These are phyloP conservation scores for Morpho achilles DNA, from an alignment of 2,888 invertebrate genomes.

Conservation along the genomic window DNA sequence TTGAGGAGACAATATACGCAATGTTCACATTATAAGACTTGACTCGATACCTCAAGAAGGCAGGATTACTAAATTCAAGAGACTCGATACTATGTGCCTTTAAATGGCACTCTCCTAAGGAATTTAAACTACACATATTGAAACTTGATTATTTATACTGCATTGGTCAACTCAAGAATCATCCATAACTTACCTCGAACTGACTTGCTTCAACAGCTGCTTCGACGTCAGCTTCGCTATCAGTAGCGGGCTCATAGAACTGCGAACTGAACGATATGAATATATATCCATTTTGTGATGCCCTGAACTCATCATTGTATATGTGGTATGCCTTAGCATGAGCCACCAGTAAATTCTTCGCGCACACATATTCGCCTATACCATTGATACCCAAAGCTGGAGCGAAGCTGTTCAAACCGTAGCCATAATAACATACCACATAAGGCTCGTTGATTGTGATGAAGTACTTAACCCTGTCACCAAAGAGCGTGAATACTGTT, in stretches of 20 bases:
- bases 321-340: slow-evolving; percentile 73
- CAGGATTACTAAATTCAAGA: too few species aligned
- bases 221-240: slow-evolving; percentile 50
- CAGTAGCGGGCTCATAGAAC: slow-evolving; percentile 39
- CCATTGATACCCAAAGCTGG: slow-evolving; percentile 47
- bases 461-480: slow-evolving; percentile 82
- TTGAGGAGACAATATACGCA: too few species aligned
- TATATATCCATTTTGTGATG: slow-evolving; percentile 39
- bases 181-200: slow-evolving; percentile 39
- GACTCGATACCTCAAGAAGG: too few species aligned
- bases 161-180: too few species aligned
- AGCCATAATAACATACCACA: slow-evolving; percentile 51
- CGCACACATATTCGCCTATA: slow-evolving; percentile 72
- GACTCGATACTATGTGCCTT: too few species aligned
- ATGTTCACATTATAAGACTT: too few species aligned
- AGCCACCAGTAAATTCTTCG: slow-evolving; percentile 69
- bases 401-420: slow-evolving; percentile 57
- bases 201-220: slow-evolving; percentile 62
- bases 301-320: slow-evolving; percentile 53
- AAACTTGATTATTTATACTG: too few species aligned
- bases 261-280: slow-evolving; percentile 8
- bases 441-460: slow-evolving; percentile 85
- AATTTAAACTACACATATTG: too few species aligned
- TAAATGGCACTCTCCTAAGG: too few species aligned
- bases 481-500: slow-evolving; percentile 66